Conservation (phyloP, 2,888 invertebrate genomes). For the Netelia inedita region DNA sequence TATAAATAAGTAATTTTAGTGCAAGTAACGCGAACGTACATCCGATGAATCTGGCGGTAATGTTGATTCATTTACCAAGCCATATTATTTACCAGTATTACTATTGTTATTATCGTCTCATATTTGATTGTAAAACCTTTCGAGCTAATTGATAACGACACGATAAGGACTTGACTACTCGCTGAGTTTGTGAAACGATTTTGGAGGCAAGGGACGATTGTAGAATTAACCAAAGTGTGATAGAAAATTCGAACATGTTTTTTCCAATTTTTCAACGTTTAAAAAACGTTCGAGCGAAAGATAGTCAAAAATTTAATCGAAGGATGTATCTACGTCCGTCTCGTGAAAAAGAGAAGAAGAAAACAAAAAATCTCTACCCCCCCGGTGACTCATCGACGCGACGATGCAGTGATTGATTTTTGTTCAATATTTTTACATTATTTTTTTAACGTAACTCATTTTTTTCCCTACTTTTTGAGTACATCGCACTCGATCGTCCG, state of each 20-base stretch:
- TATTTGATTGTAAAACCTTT: conserved; percentile 59
- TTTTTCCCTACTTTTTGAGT: conserved; percentile 6
- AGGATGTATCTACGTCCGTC: not conserved
- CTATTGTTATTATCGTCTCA: conserved; percentile 77
- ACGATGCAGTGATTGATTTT: conserved; percentile 23
- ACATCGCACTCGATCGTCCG: not conserved
- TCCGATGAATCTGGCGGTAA: conserved; percentile 74
- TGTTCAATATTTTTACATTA: conserved; percentile 1
- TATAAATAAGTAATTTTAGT: conserved; percentile 36
- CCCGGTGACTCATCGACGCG: not conserved
- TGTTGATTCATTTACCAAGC: conserved; percentile 80
- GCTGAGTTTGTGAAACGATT: conserved; percentile 32
- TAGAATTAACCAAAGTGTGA: conserved; percentile 18
- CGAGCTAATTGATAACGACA: conserved; percentile 30
- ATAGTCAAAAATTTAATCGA: not conserved
- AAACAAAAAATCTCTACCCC: not conserved
- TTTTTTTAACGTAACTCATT: conserved; percentile 24
- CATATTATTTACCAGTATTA: conserved; percentile 85
- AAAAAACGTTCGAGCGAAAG: conserved; percentile 17
- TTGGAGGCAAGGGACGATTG: not conserved
- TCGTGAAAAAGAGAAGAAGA: not conserved
- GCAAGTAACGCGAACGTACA: conserved; percentile 49
- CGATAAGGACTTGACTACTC: conserved; percentile 41
- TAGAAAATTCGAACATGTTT: conserved; percentile 31
- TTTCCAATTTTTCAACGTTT: conserved; percentile 37